Conservation (phyloP, 2,888 invertebrate genomes). For the Monochamus alternatus region DNA sequence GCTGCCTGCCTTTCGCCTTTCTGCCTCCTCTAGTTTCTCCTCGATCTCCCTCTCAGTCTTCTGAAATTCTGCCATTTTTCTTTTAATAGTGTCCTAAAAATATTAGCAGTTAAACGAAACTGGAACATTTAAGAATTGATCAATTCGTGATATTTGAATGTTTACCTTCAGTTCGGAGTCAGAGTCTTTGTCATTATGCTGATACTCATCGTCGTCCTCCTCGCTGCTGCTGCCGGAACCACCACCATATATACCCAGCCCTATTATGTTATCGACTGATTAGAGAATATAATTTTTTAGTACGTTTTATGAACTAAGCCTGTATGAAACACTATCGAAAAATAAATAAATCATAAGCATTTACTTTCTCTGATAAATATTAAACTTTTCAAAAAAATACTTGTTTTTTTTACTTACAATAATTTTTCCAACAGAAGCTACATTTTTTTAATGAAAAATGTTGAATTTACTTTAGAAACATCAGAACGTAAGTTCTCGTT, state of each 20-base stretch:
- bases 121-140: too few species aligned
- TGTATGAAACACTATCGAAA: conserved; percentile 6
- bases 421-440: not conserved
- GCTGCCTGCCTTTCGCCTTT: conserved; percentile 71
- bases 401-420: not conserved
- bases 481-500: too few species aligned
- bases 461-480: too few species aligned
- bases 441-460: too few species aligned
- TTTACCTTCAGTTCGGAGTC: conserved; percentile 84
- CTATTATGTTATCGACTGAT: conserved; percentile 68
- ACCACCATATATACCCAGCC: conserved; percentile 88
- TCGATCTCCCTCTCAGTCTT: conserved; percentile 86
- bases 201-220: conserved; percentile 65
- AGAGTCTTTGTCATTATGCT: conserved; percentile 64
- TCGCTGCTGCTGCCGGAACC: conserved; percentile 75
- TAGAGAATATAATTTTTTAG: conserved; percentile 13
- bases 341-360: too few species aligned
- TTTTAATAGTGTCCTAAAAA: conserved; percentile 72
- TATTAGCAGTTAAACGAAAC: too few species aligned
- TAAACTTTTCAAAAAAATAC: not conserved
- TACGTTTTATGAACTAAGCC: conserved; percentile 2
- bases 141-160: not conserved
- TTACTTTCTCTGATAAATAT: too few species aligned
- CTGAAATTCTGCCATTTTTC: conserved; percentile 80
- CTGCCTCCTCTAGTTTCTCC: conserved; percentile 78